These are phyloP conservation scores for chimpanzee (Pan troglodytes) DNA, from an alignment of 2,113 vertebrate species.

Conservation along the genomic window NHGRI_mPanTro3-v2.1_pri NC_072407.2:100089001-100089500, in stretches of 20 bases:
- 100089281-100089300: not conserved
- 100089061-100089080: slow-evolving; percentile 23
- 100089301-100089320: not conserved
- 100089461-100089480: not conserved
- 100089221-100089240: not conserved
- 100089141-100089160: not conserved
- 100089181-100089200: not conserved
- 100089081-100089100: slow-evolving; percentile 5
- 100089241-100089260: slow-evolving; percentile 28
- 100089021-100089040: not conserved
- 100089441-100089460: not conserved
- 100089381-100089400: not conserved
- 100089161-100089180: slow-evolving; percentile 20
- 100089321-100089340: not conserved
- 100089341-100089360: not conserved
- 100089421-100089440: not conserved
- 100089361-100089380: not conserved
- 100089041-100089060: slow-evolving; percentile 19
- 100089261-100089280: slow-evolving; percentile 8
- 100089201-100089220: not conserved
- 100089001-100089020: not conserved
- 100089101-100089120: not conserved
- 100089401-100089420: not conserved
- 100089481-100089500: not conserved
- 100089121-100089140: slow-evolving; percentile 24